Percentiles rank a stretch among this genome's conserved stretches.
These are phyloP conservation scores for Drosophila lowei DNA, from an alignment of 1,140 invertebrate species.

Conservation along the genomic window DNA sequence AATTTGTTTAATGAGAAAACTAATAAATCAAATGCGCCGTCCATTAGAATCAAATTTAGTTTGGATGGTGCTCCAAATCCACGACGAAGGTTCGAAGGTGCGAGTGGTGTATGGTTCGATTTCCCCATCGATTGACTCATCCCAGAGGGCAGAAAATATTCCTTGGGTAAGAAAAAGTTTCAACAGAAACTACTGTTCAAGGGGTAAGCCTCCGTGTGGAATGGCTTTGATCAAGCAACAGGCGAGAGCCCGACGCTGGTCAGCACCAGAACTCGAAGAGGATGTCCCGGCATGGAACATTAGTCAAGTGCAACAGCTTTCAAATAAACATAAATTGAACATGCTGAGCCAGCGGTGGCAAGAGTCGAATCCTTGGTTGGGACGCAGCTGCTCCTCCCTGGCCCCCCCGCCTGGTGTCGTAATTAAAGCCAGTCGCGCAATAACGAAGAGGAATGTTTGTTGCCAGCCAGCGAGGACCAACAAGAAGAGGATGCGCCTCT, in stretches of 20 bases:
- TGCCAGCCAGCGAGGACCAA: constrained; percentile 41
- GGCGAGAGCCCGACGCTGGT: background rate
- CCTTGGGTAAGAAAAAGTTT: no score
- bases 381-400: constrained; percentile 24
- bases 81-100: constrained; percentile 1
- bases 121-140: constrained; percentile 1
- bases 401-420: constrained; percentile 48
- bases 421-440: constrained; percentile 69
- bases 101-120: constrained; percentile 43
- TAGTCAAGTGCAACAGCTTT: constrained; percentile 57
- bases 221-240: no score
- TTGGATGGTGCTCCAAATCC: background rate
- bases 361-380: constrained; percentile 24
- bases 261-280: constrained; percentile 19
- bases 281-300: constrained; percentile 31
- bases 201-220: no score
- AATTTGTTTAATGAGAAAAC: constrained; percentile 78
- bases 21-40: constrained; percentile 73
- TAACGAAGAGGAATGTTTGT: constrained; percentile 74
- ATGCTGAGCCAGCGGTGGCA: constrained; percentile 20
- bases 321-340: constrained; percentile 74
- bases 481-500: constrained; percentile 47
- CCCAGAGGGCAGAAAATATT: no score
- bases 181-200: no score
- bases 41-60: constrained; percentile 54